Evolutionary conservation across 1,140 invertebrate species (phyloP), one percentile per base, ranked within the genome.

Genomic region (Tigriopus japonicus): DNA sequence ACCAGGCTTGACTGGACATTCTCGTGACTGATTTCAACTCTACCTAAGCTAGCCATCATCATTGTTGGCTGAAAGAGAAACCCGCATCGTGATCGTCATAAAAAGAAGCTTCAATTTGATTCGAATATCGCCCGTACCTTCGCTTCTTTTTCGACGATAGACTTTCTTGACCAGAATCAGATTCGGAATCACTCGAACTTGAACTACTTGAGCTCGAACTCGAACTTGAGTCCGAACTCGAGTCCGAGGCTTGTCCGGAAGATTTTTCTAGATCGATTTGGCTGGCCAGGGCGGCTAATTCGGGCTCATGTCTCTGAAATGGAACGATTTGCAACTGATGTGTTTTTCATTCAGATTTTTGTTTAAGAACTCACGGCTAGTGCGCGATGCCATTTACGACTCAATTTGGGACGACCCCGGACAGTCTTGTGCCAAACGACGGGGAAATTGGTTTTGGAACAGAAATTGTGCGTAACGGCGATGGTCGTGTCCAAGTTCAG

Each of bases 371-470:
- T 35, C 28, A 35, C 28, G 28, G 28, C 28, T 35, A 35, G 71
- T 21, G 78, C 75, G 67, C 76, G 77, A 59, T 83, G 76, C 85
- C 86, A 89, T 67, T 88, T 87, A 60, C 81, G 81, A 0, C 92
- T 94, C 58, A 98, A 73, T 72, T 97, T 97, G 24, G 93, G 93
- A 55, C 93, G 75, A 17, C 93, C 92, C 42, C 91, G 77, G 15
- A 94, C 86, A 42, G 93, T 97, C 78, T 98, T 98, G 70, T 97
- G 92, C 93, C 93, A 98, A 0, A 96, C 91, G 28, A 95, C 80
- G 7, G 90, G 89, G 71, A 98, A 96, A 75, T 98, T 98, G 1
- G 87, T 90, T 53, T 82, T 77, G 63, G 90, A 95, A 71, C 87
- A 92, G 71, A 97, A 98, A 72, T 98, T 98, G 72, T 98, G 94